Percentiles rank a stretch among this genome's conserved stretches.
Conservation (phyloP, 2,888 invertebrate species). For the Busseola fusca region DNA sequence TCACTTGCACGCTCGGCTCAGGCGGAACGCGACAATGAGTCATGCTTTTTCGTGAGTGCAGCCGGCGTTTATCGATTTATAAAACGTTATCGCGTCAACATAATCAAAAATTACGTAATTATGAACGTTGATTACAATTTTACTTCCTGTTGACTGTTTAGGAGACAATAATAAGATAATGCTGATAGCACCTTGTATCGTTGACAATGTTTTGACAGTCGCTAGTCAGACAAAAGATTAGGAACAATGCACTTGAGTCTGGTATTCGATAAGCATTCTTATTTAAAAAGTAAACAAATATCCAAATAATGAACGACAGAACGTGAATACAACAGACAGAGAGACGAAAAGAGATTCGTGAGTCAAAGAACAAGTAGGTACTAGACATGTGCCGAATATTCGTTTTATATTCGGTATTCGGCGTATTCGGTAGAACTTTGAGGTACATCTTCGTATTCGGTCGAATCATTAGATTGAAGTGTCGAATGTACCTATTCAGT, state of each 20-base stretch:
- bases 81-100: too few relatives aligned
- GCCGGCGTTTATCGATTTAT: too few relatives aligned
- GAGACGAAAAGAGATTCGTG: neutral
- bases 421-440: too few relatives aligned
- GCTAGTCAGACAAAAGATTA: constrained; percentile 12
- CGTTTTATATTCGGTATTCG: too few relatives aligned
- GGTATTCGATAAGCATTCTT: constrained; percentile 19
- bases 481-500: too few relatives aligned
- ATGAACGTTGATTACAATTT: neutral
- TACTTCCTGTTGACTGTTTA: constrained; percentile 17
- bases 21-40: too few relatives aligned
- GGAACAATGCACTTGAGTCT: neutral
- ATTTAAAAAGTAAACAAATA: neutral
- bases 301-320: neutral
- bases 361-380: neutral
- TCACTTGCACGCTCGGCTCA: too few relatives aligned
- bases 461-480: too few relatives aligned
- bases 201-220: constrained; percentile 34
- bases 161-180: constrained; percentile 3
- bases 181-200: constrained; percentile 7
- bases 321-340: neutral
- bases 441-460: too few relatives aligned
- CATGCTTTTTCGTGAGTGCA: too few relatives aligned
- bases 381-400: too few relatives aligned
- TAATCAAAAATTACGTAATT: constrained; percentile 1